Conservation (phyloP, 2,113 vertebrate species). For the Pyxicephalus adspersus region DNA sequence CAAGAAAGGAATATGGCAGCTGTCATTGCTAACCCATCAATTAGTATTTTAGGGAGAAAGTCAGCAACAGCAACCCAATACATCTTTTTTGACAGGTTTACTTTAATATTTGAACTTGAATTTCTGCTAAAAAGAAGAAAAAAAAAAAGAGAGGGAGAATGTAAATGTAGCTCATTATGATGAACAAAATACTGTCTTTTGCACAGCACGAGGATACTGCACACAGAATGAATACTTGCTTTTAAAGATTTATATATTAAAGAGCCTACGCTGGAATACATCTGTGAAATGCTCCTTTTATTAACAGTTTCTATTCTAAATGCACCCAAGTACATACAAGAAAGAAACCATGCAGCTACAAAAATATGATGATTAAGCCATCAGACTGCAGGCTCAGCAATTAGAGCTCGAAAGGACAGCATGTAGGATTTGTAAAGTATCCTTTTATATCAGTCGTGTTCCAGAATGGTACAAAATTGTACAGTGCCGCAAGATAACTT, state of each 20-base stretch:
- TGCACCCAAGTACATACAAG: constrained; percentile 2
- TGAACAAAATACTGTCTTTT: not conserved
- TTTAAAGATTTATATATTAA: constrained; percentile 14
- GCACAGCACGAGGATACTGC: not conserved
- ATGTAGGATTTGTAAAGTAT: not conserved
- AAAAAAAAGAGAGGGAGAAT: too few species aligned
- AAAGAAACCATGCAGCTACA: constrained; percentile 1
- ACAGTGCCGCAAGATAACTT: not conserved
- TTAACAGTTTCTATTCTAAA: not conserved
- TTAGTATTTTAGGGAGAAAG: too few species aligned
- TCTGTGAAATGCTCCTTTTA: constrained; percentile 9
- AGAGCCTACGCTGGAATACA: not conserved
- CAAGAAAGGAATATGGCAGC: too few species aligned
- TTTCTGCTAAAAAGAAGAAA: too few species aligned
- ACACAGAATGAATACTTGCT: not conserved
- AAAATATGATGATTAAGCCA: constrained; percentile 31
- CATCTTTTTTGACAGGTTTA: too few species aligned
- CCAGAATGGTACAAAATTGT: not conserved
- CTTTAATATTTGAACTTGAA: too few species aligned
- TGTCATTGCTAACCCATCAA: too few species aligned
- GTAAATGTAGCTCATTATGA: too few species aligned
- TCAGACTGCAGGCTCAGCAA: constrained; percentile 21
- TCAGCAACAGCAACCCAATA: too few species aligned
- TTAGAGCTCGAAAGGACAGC: not conserved
- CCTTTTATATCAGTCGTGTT: constrained; percentile 4